Conservation (phyloP, 2,797 vertebrate genomes). For the Pseudochirops cupreus region DNA sequence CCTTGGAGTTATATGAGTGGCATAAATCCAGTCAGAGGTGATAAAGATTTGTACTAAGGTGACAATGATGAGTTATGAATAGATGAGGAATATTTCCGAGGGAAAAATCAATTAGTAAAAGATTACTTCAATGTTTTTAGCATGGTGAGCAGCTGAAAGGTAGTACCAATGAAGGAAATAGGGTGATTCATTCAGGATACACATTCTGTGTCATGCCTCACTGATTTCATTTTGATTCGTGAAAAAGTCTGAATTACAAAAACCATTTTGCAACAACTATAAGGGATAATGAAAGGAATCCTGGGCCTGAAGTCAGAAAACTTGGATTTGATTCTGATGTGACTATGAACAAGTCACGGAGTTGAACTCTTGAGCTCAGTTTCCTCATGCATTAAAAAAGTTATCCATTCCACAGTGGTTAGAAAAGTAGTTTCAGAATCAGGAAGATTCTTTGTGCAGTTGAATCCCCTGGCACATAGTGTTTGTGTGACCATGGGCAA, state of each 20-base stretch:
- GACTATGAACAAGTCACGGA: too few species aligned
- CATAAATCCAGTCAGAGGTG: neutral
- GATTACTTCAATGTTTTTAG: neutral
- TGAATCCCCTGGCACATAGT: too few species aligned
- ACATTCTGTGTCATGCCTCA: neutral
- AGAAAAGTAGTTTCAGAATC: too few species aligned
- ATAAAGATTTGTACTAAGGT: neutral
- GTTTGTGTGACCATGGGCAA: neutral
- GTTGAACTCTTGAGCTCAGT: too few species aligned
- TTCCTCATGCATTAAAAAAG: too few species aligned
- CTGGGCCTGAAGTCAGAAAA: too few species aligned
- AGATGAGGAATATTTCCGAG: neutral
- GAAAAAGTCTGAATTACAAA: neutral
- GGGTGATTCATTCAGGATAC: too few species aligned
- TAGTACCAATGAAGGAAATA: too few species aligned
- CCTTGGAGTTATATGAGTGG: neutral
- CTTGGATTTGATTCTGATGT: too few species aligned
- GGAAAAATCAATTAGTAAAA: neutral
- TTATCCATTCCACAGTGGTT: too few species aligned
- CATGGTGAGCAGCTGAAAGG: neutral
- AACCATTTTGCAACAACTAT: neutral
- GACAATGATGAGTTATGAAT: neutral
- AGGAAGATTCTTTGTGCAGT: too few species aligned
- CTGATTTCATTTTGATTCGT: conserved; percentile 4
- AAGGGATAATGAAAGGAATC: too few species aligned